Conservation (phyloP, 2,113 vertebrate species). For the Hucho hucho region DNA sequence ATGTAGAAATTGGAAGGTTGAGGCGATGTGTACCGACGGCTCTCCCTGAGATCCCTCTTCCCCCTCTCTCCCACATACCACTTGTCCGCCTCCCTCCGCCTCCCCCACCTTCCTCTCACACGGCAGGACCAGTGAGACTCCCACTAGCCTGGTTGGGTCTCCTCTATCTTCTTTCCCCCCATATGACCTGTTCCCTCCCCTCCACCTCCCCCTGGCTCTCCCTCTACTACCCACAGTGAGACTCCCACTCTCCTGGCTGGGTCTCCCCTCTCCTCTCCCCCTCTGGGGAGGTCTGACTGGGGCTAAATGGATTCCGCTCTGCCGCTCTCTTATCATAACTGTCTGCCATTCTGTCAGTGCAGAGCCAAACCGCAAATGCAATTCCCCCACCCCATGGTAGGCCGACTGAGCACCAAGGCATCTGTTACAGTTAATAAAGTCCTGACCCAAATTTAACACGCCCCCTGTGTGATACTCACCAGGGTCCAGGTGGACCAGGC, state of each 20-base stretch:
- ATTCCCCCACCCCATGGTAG: constrained; percentile 56
- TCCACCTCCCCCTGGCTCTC: not conserved
- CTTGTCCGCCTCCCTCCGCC: not conserved
- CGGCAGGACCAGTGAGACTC: not conserved
- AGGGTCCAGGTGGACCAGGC: constrained; percentile 8
- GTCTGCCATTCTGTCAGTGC: constrained; percentile 57
- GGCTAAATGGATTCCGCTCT: constrained; percentile 67
- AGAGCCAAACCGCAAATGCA: constrained; percentile 59
- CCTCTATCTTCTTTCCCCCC: constrained; percentile 3
- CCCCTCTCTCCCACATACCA: too few species aligned
- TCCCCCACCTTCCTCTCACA: not conserved
- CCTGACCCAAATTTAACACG: constrained; percentile 62
- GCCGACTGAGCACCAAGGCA: constrained; percentile 39
- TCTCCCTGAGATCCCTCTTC: constrained; percentile 21
- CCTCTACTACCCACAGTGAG: constrained; percentile 32
- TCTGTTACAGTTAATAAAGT: constrained; percentile 70
- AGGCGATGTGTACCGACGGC: constrained; percentile 18
- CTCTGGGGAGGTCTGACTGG: constrained; percentile 29
- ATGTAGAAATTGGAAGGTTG: constrained; percentile 49
- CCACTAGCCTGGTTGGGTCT: not conserved
- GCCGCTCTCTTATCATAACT: constrained; percentile 70
- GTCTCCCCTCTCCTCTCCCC: constrained; percentile 29
- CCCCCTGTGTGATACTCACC: too few species aligned
- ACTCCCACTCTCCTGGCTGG: constrained; percentile 34
- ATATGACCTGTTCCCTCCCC: constrained; percentile 37